phyloP scores from a whole-genome alignment of 1,140 invertebrate species.

The Daktulosphaira vitifoliae region DNA sequence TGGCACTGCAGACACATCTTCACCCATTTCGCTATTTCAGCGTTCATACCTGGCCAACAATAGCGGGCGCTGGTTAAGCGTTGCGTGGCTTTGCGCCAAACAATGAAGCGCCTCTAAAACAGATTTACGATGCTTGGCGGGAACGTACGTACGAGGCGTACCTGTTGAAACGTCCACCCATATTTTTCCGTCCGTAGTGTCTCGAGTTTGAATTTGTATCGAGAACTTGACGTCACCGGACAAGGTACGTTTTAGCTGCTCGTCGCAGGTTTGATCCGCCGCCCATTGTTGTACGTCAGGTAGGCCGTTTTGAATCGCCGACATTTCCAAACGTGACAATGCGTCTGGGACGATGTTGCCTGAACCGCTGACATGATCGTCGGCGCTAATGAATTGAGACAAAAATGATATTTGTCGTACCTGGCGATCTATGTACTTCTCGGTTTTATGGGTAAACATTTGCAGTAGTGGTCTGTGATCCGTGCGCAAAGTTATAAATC shows the following conservation, averaged over 20 bases:
- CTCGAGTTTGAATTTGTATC: background rate
- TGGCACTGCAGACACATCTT: background rate
- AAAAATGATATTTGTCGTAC: background rate
- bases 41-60: constrained; percentile 13
- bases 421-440: constrained; percentile 36
- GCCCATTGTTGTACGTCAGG: too few species aligned
- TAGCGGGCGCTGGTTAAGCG: background rate
- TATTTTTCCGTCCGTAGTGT: background rate
- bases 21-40: background rate
- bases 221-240: background rate
- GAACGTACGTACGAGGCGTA: background rate
- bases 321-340: constrained; percentile 37
- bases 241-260: background rate
- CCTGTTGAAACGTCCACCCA: background rate
- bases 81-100: background rate
- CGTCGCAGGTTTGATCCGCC: background rate
- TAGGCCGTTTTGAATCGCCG: background rate
- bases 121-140: background rate
- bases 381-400: background rate
- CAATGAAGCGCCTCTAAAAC: background rate
- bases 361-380: background rate
- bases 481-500: background rate
- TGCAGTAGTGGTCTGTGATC: background rate
- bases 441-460: constrained; percentile 40
- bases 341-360: constrained; percentile 42